Evolutionary conservation across 2,888 invertebrate genomes (phyloP), one percentile per base, ranked within the genome.

Genomic region (Buathra laborator): DNA sequence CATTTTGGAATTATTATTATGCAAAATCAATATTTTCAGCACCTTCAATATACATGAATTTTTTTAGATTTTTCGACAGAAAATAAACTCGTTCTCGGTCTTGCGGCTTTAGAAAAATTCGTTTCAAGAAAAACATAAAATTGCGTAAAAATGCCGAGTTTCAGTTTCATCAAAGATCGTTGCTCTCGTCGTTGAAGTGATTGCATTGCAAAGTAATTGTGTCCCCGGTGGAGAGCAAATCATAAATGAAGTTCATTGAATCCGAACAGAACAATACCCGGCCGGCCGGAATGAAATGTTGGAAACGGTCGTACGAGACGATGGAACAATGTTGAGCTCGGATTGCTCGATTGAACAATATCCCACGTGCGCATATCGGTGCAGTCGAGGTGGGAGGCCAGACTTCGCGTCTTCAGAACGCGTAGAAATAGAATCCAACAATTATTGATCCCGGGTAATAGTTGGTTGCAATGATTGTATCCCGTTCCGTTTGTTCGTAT

Each of bases 321-420:
- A 71, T 48, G 68, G 72, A 84, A 81, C 72, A 80, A 81, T 68
- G 77, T 75, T 72, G 53, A 74, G 44, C 37, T 79, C 67, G 48
- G 48, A 24, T 82, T 66, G 64, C 53, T 75, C 70, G 66, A 70
- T 74, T 48, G 62, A 56, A 84, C 81, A 77, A 85, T 75, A 70
- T 78, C 81, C 62, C 12, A 82, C 84, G 84, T 82, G 81, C 46
- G 64, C 74, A 46, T 68, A 75, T 74, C 81, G 71, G 68, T 78
- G 46, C 84, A 64, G 68, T 37, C 12, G 59, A 77, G 70, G 66
- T 29, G 43, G 56, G 48, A 82, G 64, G 24, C 37, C 44, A 10
- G 37, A 66, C 81, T 70, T 64, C 59, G 82, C 1, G 79, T 82
- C 74, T 82, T 85, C 82, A 64, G 70, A 79, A 75, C 78, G 78